Base-by-base conservation (phyloP, 2,797 vertebrate species). In the Hoplostethus atlanticus region DNA sequence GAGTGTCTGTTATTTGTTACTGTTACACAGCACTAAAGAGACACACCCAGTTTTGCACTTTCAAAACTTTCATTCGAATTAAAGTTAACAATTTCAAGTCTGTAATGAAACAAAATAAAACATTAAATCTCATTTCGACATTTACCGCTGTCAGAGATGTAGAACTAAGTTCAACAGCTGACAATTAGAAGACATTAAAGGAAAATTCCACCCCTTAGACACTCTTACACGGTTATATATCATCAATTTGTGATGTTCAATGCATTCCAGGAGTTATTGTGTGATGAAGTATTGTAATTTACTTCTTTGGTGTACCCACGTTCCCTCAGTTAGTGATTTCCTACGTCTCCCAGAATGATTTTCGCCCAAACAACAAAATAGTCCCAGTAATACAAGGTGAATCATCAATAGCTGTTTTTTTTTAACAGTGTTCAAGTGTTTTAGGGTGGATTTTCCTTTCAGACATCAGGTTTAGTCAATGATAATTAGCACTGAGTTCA, bases 391-490 rank as follows among this genome's bases (percentile, higher is more conserved):
- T 34, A 6, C 34, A 34, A 34, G 34, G 34, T 34, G 6, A 5
- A 34, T 34, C 34, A 34, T 6, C 57, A 56, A 52, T 6, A 46
- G 0, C 50, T 21, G 21, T 21, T 21, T 21, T 21, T 21, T 21
- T 59, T 40, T 16, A 47, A 21, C 7, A 5, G 16, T 31, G 16
- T 65, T 51, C 47, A 9, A 44, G 34, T 34, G 34, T 3, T 63
- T 47, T 5, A 15, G 28, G 21, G 2, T 56, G 7, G 4, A 59
- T 61, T 67, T 54, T 31, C 28, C 55, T 13, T 17, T 52, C 46
- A 38, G 51, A 40, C 47, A 65, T n/a, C 46, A 38, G n/a, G 15
- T 73, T 56, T 59, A 71, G n/a, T 81, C 38, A 12, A n/a, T 71
- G 3, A 7, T 36, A 13, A 56, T 79, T 64, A 67, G 38, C 13